These are phyloP conservation scores for Myotis brandtii DNA, from an alignment of 2,113 vertebrate genomes.

Conservation along the genomic window DNA sequence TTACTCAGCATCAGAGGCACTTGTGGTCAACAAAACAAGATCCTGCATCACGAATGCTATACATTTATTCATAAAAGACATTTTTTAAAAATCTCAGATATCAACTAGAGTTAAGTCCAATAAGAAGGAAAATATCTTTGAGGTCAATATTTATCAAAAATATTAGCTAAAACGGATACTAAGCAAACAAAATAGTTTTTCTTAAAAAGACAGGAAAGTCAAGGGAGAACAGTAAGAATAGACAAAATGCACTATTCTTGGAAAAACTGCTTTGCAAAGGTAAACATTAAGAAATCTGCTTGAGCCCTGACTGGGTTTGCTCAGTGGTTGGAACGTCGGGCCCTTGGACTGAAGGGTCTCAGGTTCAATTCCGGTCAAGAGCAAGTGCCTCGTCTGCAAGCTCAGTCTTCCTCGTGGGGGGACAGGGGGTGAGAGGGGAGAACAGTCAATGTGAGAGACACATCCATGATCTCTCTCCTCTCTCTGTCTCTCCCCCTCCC, in stretches of 20 bases:
- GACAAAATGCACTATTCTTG: constrained; percentile 27
- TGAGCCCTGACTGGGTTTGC: not conserved
- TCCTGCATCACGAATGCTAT: not conserved
- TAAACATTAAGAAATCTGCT: constrained; percentile 37
- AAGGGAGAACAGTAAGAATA: not conserved
- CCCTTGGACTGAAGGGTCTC: no score
- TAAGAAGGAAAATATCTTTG: not conserved
- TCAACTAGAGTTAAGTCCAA: not conserved
- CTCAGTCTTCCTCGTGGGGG: no score
- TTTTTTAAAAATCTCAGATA: not conserved
- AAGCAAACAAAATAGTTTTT: not conserved
- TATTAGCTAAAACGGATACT: not conserved
- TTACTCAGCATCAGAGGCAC: not conserved
- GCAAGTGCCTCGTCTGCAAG: no score
- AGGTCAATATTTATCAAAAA: constrained; percentile 25
- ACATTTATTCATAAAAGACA: not conserved
- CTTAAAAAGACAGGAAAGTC: not conserved
- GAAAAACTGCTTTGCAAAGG: constrained; percentile 58
- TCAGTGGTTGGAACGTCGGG: no score
- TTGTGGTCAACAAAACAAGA: not conserved
- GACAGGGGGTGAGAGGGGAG: not conserved
- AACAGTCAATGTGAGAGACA: not conserved
- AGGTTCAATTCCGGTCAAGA: no score
- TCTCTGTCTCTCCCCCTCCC: no score
- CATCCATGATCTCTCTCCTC: no score